These are phyloP conservation scores for Cyphomyrus plagiostoma DNA, from an alignment of 2,113 vertebrate genomes.

Conservation along the genomic window DNA sequence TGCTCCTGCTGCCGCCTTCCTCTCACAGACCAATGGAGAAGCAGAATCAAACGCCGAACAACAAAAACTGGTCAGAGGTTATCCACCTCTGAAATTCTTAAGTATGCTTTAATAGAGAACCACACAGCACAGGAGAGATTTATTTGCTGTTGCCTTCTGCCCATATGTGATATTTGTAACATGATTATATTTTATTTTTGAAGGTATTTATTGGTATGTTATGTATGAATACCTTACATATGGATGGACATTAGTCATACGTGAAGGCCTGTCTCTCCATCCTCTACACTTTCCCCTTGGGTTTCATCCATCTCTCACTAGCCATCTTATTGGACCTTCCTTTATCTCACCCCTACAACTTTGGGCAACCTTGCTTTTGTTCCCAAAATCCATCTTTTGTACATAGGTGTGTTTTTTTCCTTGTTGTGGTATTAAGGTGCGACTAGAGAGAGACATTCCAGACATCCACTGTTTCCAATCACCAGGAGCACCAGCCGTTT, in stretches of 20 bases:
- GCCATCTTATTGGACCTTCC: no score
- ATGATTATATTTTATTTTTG: neutral
- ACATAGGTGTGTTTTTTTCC: conserved; percentile 2
- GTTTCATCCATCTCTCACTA: neutral
- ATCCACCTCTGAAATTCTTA: neutral
- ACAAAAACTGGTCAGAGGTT: neutral
- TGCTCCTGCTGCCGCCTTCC: neutral
- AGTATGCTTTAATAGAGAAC: neutral
- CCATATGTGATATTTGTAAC: neutral
- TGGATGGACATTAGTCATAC: neutral
- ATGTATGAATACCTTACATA: neutral
- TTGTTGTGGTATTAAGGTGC: neutral
- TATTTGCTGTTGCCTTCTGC: neutral
- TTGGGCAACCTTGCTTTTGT: neutral
- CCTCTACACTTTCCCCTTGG: neutral
- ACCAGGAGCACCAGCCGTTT: neutral
- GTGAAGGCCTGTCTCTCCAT: neutral
- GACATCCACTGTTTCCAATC: neutral
- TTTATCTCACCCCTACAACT: neutral
- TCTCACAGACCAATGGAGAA: neutral
- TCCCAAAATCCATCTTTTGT: neutral
- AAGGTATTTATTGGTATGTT: neutral
- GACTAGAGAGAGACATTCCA: neutral
- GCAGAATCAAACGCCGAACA: neutral
- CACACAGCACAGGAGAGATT: neutral